phyloP scores from a whole-genome alignment of 2,797 vertebrate species.

The Heterohyrax brucei region DNA sequence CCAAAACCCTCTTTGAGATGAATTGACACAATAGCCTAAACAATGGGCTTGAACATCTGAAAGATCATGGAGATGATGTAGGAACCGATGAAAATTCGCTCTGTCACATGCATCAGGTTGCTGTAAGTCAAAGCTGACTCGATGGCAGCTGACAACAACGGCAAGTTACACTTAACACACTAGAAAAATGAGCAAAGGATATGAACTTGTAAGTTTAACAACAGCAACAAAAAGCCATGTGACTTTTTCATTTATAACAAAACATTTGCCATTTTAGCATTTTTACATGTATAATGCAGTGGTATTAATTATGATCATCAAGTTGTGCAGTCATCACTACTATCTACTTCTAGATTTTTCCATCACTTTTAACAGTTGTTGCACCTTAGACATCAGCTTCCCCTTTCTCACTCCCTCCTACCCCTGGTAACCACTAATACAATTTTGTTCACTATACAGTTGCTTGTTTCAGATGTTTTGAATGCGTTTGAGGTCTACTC shows the following conservation, averaged over 20 bases:
- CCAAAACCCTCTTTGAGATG: background rate
- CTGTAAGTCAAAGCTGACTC: background rate
- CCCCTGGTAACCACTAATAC: too few relatives aligned
- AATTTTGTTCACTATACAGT: too few relatives aligned
- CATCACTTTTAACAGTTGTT: too few relatives aligned
- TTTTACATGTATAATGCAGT: background rate
- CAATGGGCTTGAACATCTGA: background rate
- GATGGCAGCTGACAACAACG: background rate
- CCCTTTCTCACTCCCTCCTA: too few relatives aligned
- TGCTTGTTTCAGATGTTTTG: too few relatives aligned
- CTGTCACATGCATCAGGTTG: background rate
- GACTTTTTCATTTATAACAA: background rate
- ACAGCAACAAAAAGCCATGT: background rate
- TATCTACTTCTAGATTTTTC: too few relatives aligned
- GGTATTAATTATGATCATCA: too few relatives aligned
- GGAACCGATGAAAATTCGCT: background rate
- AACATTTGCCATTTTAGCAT: background rate
- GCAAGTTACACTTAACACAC: background rate
- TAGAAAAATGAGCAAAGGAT: background rate
- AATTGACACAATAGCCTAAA: background rate
- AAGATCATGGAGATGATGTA: background rate
- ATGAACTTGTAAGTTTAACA: background rate
- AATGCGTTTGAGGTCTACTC: too few relatives aligned
- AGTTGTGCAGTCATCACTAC: too few relatives aligned
- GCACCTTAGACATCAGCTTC: too few relatives aligned